Evolutionary conservation across 2,888 invertebrate genomes (phyloP).

Genomic region (Nemapogon koenigi): DNA sequence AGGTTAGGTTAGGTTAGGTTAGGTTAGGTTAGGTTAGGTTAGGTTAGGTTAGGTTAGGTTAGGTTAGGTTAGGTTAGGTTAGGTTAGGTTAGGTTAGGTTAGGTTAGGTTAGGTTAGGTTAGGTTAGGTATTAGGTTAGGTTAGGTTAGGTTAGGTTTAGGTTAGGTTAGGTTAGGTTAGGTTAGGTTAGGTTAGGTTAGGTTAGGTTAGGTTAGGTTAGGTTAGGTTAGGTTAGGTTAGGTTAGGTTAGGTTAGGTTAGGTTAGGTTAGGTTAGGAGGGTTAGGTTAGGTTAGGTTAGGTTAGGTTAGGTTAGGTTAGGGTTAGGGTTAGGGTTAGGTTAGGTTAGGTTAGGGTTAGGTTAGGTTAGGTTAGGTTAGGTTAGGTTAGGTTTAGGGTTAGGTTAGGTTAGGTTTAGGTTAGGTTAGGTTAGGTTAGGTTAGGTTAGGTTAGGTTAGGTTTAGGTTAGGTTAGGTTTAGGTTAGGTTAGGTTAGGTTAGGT

Average conservation of each 20-base stretch:
- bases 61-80: too few relatives aligned
- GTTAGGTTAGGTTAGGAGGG: conserved; percentile 12
- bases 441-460: conserved; percentile 11
- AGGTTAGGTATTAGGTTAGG: too few relatives aligned
- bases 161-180: conserved; percentile 13
- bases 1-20: too few relatives aligned
- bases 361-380: conserved; percentile 11
- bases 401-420: conserved; percentile 2
- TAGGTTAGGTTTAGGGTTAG: conserved; percentile 4
- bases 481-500: conserved; percentile 13
- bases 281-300: conserved; percentile 13
- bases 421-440: conserved; percentile 10
- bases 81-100: too few relatives aligned
- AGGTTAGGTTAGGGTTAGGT: conserved; percentile 11
- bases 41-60: too few relatives aligned
- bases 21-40: too few relatives aligned
- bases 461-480: too few relatives aligned
- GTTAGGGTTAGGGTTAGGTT: conserved; percentile 8
- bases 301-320: conserved; percentile 13
- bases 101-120: too few relatives aligned
- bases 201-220: conserved; percentile 13
- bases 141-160: too few relatives aligned
- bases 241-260: conserved; percentile 12
- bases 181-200: conserved; percentile 12
- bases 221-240: conserved; percentile 12